A percentile compares a stretch with the other conserved stretches of the same genome.
Evolutionary conservation across 2,888 invertebrate species (phyloP).

Genomic region (Mesoligia furuncula): DNA sequence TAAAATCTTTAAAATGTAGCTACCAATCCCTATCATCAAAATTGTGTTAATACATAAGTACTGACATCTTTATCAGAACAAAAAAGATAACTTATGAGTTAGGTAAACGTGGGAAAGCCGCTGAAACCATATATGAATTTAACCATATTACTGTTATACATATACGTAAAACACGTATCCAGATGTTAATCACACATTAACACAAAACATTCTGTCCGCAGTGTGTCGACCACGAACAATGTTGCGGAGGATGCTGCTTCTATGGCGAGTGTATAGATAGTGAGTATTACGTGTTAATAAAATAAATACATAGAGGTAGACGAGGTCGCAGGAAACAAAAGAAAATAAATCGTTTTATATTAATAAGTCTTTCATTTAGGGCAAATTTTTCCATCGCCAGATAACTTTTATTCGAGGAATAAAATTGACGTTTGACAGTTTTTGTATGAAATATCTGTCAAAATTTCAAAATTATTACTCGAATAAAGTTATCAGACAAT

Average conservation of each 20-base stretch:
- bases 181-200: slow-evolving; percentile 42
- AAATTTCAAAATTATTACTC: too few species aligned
- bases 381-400: too few species aligned
- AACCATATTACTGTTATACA: neutral
- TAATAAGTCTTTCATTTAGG: neutral
- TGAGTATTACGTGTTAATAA: slow-evolving; percentile 72
- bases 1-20: too few species aligned
- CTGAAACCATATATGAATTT: neutral
- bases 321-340: neutral
- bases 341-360: neutral
- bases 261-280: slow-evolving; percentile 88
- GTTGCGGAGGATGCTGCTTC: slow-evolving; percentile 91
- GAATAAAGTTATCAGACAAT: too few species aligned
- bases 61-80: neutral
- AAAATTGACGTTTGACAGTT: too few species aligned
- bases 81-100: neutral
- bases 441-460: too few species aligned
- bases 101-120: neutral
- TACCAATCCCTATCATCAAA: too few species aligned
- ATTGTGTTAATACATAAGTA: too few species aligned
- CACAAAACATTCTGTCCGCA: slow-evolving; percentile 67
- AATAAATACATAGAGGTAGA: neutral
- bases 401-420: too few species aligned
- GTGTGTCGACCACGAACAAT: slow-evolving; percentile 88
- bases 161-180: neutral